These are phyloP conservation scores for Labeo rohita DNA, from an alignment of 2,113 vertebrate species.

Conservation along the genomic window DNA sequence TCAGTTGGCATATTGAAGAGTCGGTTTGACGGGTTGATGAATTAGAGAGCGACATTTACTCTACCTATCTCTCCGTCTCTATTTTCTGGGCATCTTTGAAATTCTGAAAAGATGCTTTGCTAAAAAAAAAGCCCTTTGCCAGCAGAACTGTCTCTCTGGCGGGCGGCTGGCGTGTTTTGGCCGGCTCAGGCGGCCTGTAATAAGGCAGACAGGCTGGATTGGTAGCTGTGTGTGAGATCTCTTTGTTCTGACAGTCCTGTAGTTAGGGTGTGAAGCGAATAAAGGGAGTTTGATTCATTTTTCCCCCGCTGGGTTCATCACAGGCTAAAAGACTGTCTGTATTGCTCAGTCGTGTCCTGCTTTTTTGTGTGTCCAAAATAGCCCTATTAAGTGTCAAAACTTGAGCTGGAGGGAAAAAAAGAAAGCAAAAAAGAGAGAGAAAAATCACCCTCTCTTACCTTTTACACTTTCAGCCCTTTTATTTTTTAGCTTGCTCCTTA, in stretches of 20 bases:
- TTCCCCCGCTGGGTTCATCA: constrained; percentile 34
- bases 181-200: constrained; percentile 61
- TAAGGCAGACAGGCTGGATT: constrained; percentile 64
- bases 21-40: not conserved
- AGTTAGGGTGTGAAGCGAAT: constrained; percentile 55
- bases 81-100: not conserved
- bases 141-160: constrained; percentile 55
- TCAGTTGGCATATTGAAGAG: not conserved
- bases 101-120: constrained; percentile 43
- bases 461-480: not conserved
- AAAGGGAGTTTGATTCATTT: constrained; percentile 37
- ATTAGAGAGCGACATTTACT: not conserved
- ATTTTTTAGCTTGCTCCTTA: not conserved
- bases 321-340: constrained; percentile 39
- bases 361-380: constrained; percentile 34
- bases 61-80: not conserved
- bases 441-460: not conserved
- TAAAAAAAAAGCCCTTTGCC: constrained; percentile 51
- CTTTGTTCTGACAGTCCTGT: constrained; percentile 64
- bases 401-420: constrained; percentile 32
- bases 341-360: constrained; percentile 35
- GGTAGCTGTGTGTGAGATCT: constrained; percentile 64
- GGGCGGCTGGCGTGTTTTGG: constrained; percentile 46
- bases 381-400: constrained; percentile 47
- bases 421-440: not conserved